These are phyloP conservation scores for Equus przewalskii DNA, from an alignment of 2,113 vertebrate genomes.

Conservation along the genomic window DNA sequence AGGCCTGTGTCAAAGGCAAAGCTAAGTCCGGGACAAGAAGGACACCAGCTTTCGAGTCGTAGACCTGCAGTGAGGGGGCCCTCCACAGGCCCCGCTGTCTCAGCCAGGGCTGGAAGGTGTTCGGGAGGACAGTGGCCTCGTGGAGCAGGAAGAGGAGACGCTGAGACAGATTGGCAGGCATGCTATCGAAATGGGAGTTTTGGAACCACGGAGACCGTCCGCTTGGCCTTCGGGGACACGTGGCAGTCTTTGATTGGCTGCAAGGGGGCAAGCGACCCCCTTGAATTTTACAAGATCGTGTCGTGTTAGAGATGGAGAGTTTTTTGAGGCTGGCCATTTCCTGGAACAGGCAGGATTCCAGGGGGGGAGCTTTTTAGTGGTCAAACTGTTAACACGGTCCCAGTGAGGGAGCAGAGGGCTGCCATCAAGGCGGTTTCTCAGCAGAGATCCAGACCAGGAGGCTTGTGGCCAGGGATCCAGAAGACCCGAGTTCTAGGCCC, in stretches of 20 bases:
- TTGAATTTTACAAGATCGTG: background rate
- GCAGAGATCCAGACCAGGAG: background rate
- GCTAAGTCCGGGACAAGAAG: background rate
- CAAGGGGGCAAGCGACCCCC: too few relatives aligned
- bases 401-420: fast-evolving
- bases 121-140: background rate
- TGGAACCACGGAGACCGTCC: background rate
- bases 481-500: background rate
- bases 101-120: background rate
- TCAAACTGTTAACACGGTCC: background rate
- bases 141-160: background rate
- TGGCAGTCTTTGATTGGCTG: background rate
- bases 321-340: background rate
- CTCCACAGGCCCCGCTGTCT: background rate
- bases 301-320: background rate
- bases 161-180: background rate
- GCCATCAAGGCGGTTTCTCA: background rate
- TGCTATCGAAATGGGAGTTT: background rate
- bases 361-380: background rate
- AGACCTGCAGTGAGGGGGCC: background rate
- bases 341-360: background rate
- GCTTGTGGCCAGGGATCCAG: background rate
- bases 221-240: background rate
- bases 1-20: background rate
- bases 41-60: background rate